Evolutionary conservation across 2,797 vertebrate genomes (phyloP), one percentile per base, ranked within the genome.

Genomic region (Pangasius djambal): DNA sequence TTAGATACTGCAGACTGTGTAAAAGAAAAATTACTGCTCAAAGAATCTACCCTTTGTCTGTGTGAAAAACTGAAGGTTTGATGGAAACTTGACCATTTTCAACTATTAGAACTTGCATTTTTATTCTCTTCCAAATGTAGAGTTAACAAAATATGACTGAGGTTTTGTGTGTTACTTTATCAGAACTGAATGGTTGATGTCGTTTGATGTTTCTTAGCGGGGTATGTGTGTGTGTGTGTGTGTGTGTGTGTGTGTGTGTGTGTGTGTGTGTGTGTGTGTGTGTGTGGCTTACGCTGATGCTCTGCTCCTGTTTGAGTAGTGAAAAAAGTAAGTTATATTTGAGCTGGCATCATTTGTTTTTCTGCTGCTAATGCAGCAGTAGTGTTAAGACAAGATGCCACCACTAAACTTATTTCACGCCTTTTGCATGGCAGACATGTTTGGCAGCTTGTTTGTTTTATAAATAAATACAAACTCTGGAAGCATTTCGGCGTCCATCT

Each of bases 381-480:
- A 88, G 78, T 91, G 91, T 91, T 89, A 87, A 92, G 92, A 93
- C 83, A 90, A 93, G 86, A 90, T 93, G 90, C 83, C 92, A 89
- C 87, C 91, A 6, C 72, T 93, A 91, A 92, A 93, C 83, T 91
- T 91, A 90, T 93, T 94, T 92, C 91, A 93, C 91, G 85, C 85
- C 40, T 81, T 92, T 92, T 90, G 59, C 63, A 90, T 6, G 92
- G 92, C 82, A 94, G 92, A 94, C 91, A 89, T 87, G 48, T 18
- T 89, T 87, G 93, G 92, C 93, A 95, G 93, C 89, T 89, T 55
- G 1, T 93, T 93, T 65, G 92, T 92, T 48, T 92, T 93, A 90
- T 93, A 94, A 95, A 93, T 93, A 90, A 94, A 95, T 85, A 74
- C 92, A 92, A 93, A 93, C 88, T 94, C 88, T 95, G 93, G 94